These are phyloP conservation scores for Lucifuga dentata DNA, from an alignment of 2,113 vertebrate genomes.

Conservation along the genomic window DNA sequence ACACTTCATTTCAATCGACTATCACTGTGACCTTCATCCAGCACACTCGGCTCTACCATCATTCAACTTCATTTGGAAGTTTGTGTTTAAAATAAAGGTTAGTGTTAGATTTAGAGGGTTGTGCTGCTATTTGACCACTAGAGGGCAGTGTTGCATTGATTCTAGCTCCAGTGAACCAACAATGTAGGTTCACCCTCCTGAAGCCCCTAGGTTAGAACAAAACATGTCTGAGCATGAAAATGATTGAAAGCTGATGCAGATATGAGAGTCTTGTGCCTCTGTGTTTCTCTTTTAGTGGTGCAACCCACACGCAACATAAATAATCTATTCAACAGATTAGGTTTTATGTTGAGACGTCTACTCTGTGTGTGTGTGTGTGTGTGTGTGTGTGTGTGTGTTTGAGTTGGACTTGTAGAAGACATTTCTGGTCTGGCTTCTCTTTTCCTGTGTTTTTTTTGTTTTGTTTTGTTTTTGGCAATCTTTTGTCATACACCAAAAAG, in stretches of 20 bases:
- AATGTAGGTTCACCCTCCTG: background rate
- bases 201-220: background rate
- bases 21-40: no score
- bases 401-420: background rate
- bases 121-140: constrained; percentile 14
- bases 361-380: no score
- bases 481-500: no score
- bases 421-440: no score
- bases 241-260: background rate
- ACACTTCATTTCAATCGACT: no score
- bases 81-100: background rate
- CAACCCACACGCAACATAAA: no score
- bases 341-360: background rate
- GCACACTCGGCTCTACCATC: no score
- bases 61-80: no score
- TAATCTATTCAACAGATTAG: background rate
- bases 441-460: no score
- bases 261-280: background rate
- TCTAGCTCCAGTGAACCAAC: background rate
- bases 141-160: constrained; percentile 34
- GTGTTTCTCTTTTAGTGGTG: no score
- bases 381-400: background rate
- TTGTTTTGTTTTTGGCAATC: no score
- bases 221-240: background rate
- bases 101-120: background rate